These are phyloP conservation scores for Corythornis leucogaster DNA, from an alignment of 2,797 vertebrate genomes.

Conservation along the genomic window DNA sequence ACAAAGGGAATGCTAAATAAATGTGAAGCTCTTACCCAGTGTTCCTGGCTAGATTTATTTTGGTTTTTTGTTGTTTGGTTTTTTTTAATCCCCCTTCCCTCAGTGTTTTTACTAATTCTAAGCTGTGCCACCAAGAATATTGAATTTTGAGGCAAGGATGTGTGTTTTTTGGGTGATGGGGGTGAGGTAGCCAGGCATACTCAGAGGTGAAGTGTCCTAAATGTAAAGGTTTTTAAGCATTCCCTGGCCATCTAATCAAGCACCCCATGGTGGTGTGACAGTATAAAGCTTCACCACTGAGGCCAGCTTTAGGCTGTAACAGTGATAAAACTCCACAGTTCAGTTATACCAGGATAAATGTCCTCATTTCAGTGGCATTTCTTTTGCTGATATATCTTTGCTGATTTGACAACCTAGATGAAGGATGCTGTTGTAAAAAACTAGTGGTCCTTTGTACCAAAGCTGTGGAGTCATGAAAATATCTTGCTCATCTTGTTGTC, in stretches of 20 bases:
- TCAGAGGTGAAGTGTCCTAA: neutral
- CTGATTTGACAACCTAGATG: neutral
- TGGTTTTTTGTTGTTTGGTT: neutral
- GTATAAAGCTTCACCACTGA: neutral
- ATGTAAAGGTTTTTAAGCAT: neutral
- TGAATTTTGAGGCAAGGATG: slow-evolving; percentile 12
- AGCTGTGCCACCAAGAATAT: neutral
- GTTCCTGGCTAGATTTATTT: slow-evolving; percentile 21
- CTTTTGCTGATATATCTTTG: neutral
- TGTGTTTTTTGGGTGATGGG: neutral
- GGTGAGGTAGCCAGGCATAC: neutral
- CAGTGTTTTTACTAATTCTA: slow-evolving; percentile 16
- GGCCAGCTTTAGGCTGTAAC: neutral
- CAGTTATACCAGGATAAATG: neutral
- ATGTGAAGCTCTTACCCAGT: neutral
- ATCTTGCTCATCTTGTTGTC: neutral
- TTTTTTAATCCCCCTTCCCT: neutral
- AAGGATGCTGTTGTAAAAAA: neutral
- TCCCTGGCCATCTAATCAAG: neutral
- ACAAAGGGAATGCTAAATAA: slow-evolving; percentile 7
- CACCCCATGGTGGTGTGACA: neutral
- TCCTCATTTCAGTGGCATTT: neutral
- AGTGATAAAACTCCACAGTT: too few relatives aligned
- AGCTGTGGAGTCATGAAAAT: neutral
- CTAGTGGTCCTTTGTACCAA: neutral